Evolutionary conservation across 2,888 invertebrate genomes (phyloP), one percentile per base, ranked within the genome.

Genomic region (Cryptus viduatorius): DNA sequence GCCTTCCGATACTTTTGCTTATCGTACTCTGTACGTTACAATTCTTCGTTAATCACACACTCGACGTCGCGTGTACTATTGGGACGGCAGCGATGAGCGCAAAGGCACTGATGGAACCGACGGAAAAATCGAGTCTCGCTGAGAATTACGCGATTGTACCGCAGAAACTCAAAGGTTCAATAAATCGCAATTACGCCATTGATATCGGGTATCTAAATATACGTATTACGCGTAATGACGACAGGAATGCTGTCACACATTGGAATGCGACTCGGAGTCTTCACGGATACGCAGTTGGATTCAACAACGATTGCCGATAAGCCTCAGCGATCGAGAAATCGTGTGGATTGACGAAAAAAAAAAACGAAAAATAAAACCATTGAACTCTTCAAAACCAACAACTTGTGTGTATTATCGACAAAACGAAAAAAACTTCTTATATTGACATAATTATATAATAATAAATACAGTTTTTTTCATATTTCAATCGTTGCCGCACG

Each of bases 11-110:
- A 31, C 86, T 93, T 19, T 29, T 92, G 24, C 19, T 92, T 5
- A 90, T 93, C 31, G 53, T 92, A 12, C 61, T 92, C 10, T 93
- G 91, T 64, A 93, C 93, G 1, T 44, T 89, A 1, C 92, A 93
- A 68, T 90, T 93, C n/a, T 86, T 91, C 46, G 67, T 91, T 42
- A 89, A 88, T 84, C 92, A 92, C 14, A 14, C 86, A 3, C 73
- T 89, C 84, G 90, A 90, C 14, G 88, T 92, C 14, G 78, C 61
- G 4, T 86, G 75, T 61, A 79, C 86, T 64, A 61, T 87, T 14
- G 80, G 77, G 46, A 56, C 82, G 12, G 67, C 84, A 64, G 37
- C 19, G 10, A 68, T 10, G 7, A 56, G 46, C 16, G 50, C 48
- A 44, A 50, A 42, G 50, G 64, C 71, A 12, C 10, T 31, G 24